These are phyloP conservation scores for Eupristina koningsbergeri DNA, from an alignment of 1,140 invertebrate species.

Conservation along the genomic window DNA sequence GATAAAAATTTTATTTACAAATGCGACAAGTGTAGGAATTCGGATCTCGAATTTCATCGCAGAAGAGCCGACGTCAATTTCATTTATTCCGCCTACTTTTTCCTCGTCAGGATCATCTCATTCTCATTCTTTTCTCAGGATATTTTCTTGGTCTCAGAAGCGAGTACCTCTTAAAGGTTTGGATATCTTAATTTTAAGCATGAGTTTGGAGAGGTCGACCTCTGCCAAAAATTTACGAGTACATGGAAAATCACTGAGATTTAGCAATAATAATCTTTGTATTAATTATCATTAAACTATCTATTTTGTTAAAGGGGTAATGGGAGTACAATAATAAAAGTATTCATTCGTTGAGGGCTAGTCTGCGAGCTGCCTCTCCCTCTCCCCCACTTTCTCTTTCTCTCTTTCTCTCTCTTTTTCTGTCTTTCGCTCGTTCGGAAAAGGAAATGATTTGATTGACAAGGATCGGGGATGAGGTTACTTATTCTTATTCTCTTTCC, in stretches of 20 bases:
- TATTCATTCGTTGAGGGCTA: conserved; percentile 54
- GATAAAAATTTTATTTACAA: conserved; percentile 74
- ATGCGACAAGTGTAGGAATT: conserved; percentile 72
- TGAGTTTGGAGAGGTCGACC: conserved; percentile 39
- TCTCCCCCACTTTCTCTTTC: conserved; percentile 43
- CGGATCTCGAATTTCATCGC: conserved; percentile 65
- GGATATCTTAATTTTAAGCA: not conserved
- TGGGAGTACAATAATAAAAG: conserved; percentile 67
- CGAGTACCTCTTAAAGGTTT: not conserved
- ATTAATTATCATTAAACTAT: conserved; percentile 69
- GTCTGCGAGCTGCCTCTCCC: not conserved
- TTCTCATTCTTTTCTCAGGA: too few species aligned
- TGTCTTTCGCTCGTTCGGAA: not conserved
- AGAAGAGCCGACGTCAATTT: conserved; percentile 59
- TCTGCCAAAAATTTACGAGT: conserved; percentile 58
- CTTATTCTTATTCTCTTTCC: not conserved
- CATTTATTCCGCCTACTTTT: too few species aligned
- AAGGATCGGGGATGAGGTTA: not conserved
- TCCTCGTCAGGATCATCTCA: not conserved
- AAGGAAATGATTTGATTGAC: not conserved
- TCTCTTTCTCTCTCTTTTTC: conserved; percentile 46
- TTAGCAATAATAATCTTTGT: conserved; percentile 65
- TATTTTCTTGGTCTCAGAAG: not conserved
- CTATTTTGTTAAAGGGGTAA: conserved; percentile 63
- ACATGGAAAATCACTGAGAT: conserved; percentile 66